Base-by-base conservation (phyloP, 30 jellyfish, hydroid and myxozoan species). In the Catostylus mosaicus region DNA sequence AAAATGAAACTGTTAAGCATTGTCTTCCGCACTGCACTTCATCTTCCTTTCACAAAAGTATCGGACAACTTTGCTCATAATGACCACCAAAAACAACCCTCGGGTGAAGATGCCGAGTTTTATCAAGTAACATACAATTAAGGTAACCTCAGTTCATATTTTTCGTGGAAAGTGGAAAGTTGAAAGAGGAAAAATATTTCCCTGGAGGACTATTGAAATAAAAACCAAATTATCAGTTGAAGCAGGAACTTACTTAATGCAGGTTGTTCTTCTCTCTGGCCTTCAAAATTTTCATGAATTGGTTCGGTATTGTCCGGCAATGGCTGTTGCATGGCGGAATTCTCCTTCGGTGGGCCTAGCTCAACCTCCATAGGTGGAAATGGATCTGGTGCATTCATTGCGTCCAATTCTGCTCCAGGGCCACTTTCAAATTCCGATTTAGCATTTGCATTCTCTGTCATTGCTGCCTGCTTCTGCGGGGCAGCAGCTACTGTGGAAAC, bases 321-420 rank as follows among this genome's bases (percentile, higher is more conserved):
- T 29, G 72, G 88, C 43, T 30, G 77, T 63, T 11, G 60, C 5
- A 32, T 31, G 62, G 91, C 78, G 24, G 77, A 48, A 26, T 69
- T 77, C 64, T 64, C 80, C 67, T 38, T 54, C 8, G 83, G 68
- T 3, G 91, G 84, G 18, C 91, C 91, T 12, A 81, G 84, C 36
- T 81, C 77, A 37, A 81, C 30, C 51, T 81, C 81, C 19, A 56
- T 67, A 34, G 71, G 84, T 9, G 91, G 83, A 11, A 26, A 48
- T 2, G 74, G 16, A 36, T 46, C 37, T 52, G 78, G 91, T 3
- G 62, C 84, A 32, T 30, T 31, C 24, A 10, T 27, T 2, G 75
- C 27, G 56, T 50, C 75, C 26, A 51, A 16, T 69, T 75, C 86
- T 11, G 84, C 77, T 29, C 73, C 77, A 1, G 91, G 84, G 6